A percentile compares a stretch with the other conserved stretches of the same genome.
Conservation (phyloP, 2,797 vertebrate species). For the Craterocephalus amniculus region DNA sequence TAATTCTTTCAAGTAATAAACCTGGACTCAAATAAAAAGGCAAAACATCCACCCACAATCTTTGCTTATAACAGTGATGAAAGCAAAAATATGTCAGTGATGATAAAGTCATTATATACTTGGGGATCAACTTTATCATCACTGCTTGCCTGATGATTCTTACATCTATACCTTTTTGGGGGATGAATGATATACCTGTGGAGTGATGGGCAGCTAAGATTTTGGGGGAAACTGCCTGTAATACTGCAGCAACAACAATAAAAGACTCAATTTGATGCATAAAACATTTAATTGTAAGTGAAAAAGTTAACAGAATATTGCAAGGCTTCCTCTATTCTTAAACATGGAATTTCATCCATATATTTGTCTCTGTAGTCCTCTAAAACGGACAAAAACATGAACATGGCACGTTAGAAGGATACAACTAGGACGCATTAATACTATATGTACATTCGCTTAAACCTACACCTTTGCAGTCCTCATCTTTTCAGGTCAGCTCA, state of each 20-base stretch:
- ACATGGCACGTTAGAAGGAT: slow-evolving; percentile 4
- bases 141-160: not conserved
- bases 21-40: slow-evolving; percentile 2
- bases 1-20: slow-evolving; percentile 13
- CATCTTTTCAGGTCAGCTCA: slow-evolving; percentile 78
- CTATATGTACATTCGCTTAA: slow-evolving; percentile 41
- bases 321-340: not conserved
- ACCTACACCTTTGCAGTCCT: slow-evolving; percentile 43
- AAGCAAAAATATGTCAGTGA: not conserved
- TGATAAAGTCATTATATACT: not conserved
- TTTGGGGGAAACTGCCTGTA: slow-evolving; percentile 21
- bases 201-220: slow-evolving; percentile 31
- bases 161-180: slow-evolving; percentile 50
- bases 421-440: slow-evolving; percentile 37
- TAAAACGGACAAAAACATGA: no score
- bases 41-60: not conserved
- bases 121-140: slow-evolving; percentile 13
- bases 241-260: no score
- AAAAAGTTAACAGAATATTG: not conserved
- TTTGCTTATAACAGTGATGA: not conserved
- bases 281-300: no score
- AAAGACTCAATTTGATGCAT: slow-evolving; percentile 25
- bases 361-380: no score
- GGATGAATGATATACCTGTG: slow-evolving; percentile 49
- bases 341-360: not conserved